A percentile compares a stretch with the other conserved stretches of the same genome.
Conservation (phyloP, 2,113 vertebrate genomes). For the Bufo gargarizans region DNA sequence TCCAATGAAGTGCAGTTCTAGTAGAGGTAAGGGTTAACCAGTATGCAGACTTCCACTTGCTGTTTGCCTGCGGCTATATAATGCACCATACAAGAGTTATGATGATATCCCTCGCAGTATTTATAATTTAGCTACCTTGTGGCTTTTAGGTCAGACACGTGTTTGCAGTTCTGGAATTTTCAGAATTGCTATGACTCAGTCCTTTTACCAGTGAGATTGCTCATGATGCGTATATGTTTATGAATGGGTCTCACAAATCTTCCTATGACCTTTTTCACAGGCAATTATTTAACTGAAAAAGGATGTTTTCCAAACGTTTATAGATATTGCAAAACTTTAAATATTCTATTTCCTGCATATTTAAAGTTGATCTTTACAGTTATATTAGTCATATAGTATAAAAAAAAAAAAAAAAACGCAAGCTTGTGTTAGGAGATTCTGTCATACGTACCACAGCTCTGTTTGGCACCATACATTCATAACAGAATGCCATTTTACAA, state of each 20-base stretch:
- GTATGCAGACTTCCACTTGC: background rate
- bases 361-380: background rate
- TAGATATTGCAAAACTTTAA: constrained; percentile 38
- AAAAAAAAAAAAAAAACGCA: background rate
- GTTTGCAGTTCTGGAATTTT: constrained; percentile 46
- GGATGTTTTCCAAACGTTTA: constrained; percentile 59
- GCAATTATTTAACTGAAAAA: constrained; percentile 59
- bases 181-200: constrained; percentile 56
- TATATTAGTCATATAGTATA: background rate
- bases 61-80: background rate
- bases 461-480: background rate
- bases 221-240: constrained; percentile 61
- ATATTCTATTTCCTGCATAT: background rate
- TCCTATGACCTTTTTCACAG: constrained; percentile 57
- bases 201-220: constrained; percentile 54
- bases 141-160: background rate
- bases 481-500: too few species aligned
- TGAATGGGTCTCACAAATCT: constrained; percentile 51
- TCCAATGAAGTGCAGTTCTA: background rate
- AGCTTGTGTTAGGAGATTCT: background rate
- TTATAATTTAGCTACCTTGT: constrained; percentile 45
- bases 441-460: background rate
- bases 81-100: background rate
- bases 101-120: background rate
- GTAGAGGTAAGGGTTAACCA: constrained; percentile 7